Evolutionary conservation across 1,140 invertebrate species (phyloP), one percentile per base, ranked within the genome.

Genomic region (Bactericera cockerelli): DNA sequence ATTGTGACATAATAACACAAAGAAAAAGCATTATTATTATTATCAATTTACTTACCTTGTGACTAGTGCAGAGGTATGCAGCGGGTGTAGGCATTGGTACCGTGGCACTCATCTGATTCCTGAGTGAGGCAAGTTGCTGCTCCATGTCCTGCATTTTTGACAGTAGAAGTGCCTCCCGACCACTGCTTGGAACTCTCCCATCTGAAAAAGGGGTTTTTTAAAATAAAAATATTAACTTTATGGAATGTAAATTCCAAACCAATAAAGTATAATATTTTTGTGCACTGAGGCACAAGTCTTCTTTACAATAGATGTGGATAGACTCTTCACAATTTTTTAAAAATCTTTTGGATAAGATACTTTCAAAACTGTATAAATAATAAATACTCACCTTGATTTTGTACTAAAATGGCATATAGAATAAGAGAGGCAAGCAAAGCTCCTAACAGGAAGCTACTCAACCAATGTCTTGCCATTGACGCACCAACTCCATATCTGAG

Each of bases 121-220:
- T 66, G 2, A 79, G 66, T 13, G 75, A 61, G 57, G 72, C 69
- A 61, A 77, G 77, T 63, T 79, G 74, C 62, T 77, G 74, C 63
- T 79, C 76, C 63, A 77, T 72, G 60, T 77, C 76, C 54, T 57
- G 22, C 24, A 57, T 19, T 8, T 33, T 26, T 31, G 22, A 26
- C 22, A 31, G 56, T 6, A 57, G 31, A 2, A 22, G 55, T 8
- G 26, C n/a, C n/a, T 56, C 26, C 22, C 26, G 14, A 14, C 11
- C 22, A n/a, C 28, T 31, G 28, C 28, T 31, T 31, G 4, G 28
- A 42, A 11, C 28, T 53, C 42, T 21, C 16, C 13, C n/a, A n/a
- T n/a, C n/a, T n/a, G n/a, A n/a, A n/a, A n/a, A n/a, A n/a, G n/a
- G n/a, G n/a, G n/a, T n/a, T n/a, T n/a, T n/a, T n/a, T n/a, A n/a